Evolutionary conservation across 2,888 invertebrate species (phyloP), one percentile per base, ranked within the genome.

Genomic region (Orgyia antiqua): DNA sequence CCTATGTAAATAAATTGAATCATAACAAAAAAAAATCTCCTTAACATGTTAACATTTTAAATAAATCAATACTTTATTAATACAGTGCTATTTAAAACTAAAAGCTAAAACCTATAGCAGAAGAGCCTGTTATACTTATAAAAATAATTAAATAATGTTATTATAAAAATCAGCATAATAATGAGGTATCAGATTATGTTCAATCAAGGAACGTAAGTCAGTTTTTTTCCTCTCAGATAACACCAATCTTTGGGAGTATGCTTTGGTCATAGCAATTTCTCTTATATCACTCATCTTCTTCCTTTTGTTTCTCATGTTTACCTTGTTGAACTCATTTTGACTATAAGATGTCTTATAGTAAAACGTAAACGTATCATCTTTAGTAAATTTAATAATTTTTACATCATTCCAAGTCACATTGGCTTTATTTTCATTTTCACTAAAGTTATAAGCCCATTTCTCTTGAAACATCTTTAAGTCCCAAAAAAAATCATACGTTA

Each of bases 291-390:
- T 15, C 40, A 41, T 44, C 27, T 36, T 39, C 21, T 40, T 44
- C 12, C 38, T 10, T 39, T 44, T 44, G 10, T 36, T 38, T 13
- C 44, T 26, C 21, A 36, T 36, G 10, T 36, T 10, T 2, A 42
- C 21, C 20, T 13, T 20, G 6, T 6, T 24, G 21, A 28, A 33
- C 2, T 26, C 28, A 9, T n/a, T 15, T 19, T 39, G 15, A 9
- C 6, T 31, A 30, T 39, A 39, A 3, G 37, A 39, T 10, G 28
- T 39, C 27, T 43, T 43, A 31, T 31, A 39, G 13, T 8, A 33
- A 17, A 42, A 39, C 2, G 9, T 8, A 12, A 39, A 39, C 18
- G 19, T 10, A 13, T 34, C 30, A 2, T 20, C 24, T 21, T 43
- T 43, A 13, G 15, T 9, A 24, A 40, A 31, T 18, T 26, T 26